A percentile compares a stretch with the other conserved stretches of the same genome.
phyloP scores from a whole-genome alignment of 2,888 invertebrate genomes.

The Nowickia ferox region DNA sequence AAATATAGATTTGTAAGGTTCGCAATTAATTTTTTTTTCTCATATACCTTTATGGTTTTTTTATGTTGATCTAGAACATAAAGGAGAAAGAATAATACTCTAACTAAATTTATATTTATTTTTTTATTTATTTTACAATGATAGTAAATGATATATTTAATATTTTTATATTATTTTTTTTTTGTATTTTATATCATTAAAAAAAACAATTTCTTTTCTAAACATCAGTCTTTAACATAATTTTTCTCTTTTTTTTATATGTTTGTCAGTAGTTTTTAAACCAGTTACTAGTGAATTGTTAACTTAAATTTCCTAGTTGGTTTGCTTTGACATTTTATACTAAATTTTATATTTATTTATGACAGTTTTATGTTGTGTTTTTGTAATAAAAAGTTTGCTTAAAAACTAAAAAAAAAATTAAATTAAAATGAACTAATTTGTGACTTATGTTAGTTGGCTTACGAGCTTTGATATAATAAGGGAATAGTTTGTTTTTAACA shows the following conservation, averaged over 20 bases:
- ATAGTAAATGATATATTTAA: conserved; percentile 18
- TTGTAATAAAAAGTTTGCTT: not conserved
- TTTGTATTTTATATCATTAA: conserved; percentile 23
- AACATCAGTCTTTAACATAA: conserved; percentile 72
- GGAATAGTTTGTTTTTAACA: not conserved
- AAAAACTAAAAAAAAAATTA: conserved; percentile 19
- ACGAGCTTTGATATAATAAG: conserved; percentile 1
- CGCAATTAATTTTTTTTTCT: too few species aligned
- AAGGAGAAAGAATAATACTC: not conserved
- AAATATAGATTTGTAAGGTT: too few species aligned
- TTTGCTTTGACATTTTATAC: conserved; percentile 8
- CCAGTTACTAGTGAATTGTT: conserved; percentile 18
- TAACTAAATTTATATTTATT: not conserved
- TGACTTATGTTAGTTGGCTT: conserved; percentile 60
- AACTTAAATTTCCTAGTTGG: conserved; percentile 15
- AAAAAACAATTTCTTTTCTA: conserved; percentile 64
- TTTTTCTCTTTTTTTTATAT: conserved; percentile 27
- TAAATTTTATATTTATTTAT: not conserved
- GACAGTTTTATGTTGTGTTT: not conserved
- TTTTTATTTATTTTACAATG: conserved; percentile 32
- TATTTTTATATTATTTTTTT: conserved; percentile 38
- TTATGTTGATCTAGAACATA: too few species aligned
- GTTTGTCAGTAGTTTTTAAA: conserved; percentile 33
- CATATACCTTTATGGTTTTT: too few species aligned
- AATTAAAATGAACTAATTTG: conserved; percentile 56